Evolutionary conservation across 1,140 invertebrate species (phyloP).

Genomic region (Pygmarrhopalites habei): DNA sequence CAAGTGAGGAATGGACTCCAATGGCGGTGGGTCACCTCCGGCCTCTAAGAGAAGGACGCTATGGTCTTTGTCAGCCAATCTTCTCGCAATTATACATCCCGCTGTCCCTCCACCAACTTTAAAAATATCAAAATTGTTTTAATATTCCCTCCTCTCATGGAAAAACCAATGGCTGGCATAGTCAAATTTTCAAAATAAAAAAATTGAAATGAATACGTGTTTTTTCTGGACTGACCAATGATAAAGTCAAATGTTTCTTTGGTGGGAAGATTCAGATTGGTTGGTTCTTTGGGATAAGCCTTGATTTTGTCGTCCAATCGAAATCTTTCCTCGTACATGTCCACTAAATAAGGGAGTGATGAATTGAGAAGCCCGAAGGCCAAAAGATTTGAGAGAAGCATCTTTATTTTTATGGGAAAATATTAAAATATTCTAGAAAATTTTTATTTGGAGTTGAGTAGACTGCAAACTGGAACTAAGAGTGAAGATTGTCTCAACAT

Average conservation of each 20-base stretch:
- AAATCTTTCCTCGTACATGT: slow-evolving; percentile 9
- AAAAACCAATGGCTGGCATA: no score
- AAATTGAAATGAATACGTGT: no score
- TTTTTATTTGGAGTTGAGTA: no score
- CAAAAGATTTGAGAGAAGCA: no score
- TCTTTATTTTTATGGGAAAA: no score
- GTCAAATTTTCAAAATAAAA: no score
- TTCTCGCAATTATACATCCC: not conserved
- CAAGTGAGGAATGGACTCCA: not conserved
- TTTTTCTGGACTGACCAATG: not conserved
- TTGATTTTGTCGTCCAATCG: slow-evolving; percentile 15
- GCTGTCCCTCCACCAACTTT: not conserved
- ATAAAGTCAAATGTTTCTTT: slow-evolving; percentile 6
- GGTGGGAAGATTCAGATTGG: not conserved
- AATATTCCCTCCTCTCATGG: no score
- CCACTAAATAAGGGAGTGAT: not conserved
- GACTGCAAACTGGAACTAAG: no score
- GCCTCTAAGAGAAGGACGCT: not conserved
- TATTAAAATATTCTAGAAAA: no score
- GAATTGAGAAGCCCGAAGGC: not conserved
- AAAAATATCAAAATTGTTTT: no score
- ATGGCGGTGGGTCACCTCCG: not conserved
- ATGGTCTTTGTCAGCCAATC: not conserved
- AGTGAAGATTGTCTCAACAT: no score
- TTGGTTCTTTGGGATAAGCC: slow-evolving; percentile 8